phyloP scores from a whole-genome alignment of 2,113 vertebrate genomes.

The Microcebus ravelobensis region DNA sequence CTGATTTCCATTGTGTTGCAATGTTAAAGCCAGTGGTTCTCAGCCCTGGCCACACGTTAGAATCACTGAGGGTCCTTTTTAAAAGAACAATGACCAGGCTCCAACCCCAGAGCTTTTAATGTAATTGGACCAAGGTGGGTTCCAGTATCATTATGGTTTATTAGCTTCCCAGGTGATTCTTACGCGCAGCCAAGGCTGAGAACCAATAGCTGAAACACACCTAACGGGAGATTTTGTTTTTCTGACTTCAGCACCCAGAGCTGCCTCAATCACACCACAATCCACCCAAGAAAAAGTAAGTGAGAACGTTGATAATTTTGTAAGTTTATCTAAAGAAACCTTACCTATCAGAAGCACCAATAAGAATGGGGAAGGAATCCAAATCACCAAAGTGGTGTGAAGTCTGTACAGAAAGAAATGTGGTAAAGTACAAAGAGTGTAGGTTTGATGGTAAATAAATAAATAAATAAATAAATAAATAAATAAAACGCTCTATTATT shows the following conservation, averaged over 20 bases:
- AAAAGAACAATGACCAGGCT: neutral
- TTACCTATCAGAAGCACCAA: neutral
- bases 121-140: neutral
- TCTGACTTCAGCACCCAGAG: neutral
- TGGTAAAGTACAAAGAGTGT: neutral
- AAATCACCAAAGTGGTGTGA: neutral
- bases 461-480: neutral
- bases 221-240: neutral
- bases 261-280: neutral
- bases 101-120: neutral
- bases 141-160: neutral
- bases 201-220: neutral
- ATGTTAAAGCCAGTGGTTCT: constrained; percentile 19
- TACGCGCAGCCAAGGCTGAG: neutral
- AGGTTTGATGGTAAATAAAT: neutral
- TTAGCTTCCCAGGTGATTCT: neutral
- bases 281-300: neutral
- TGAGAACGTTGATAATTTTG: neutral
- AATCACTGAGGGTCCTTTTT: neutral
- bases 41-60: neutral
- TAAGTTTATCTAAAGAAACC: constrained; percentile 11
- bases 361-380: neutral
- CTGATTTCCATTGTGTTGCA: constrained; percentile 57
- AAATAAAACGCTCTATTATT: neutral
- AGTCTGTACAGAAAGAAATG: neutral